Evolutionary conservation across 2,888 invertebrate species (phyloP), one percentile per base, ranked within the genome.

Genomic region (Dolichomitus sp.): DNA sequence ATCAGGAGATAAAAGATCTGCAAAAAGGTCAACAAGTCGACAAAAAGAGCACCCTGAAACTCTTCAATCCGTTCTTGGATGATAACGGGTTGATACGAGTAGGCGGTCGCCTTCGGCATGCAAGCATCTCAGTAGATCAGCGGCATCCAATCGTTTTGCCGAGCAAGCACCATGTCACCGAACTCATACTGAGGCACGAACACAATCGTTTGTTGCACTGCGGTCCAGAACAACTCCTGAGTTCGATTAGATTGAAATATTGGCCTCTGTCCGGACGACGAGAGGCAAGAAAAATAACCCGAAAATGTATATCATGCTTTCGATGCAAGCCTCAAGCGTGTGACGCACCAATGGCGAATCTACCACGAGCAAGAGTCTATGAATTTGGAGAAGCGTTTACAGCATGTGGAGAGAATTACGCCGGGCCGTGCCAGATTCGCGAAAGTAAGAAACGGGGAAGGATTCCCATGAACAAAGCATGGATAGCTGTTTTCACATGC

Each of bases 401-500:
- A 6, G 4, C 33, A 33, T 33, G 33, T 33, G 85, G 86, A 23
- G 74, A 82, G 9, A 87, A 87, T 54, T 87, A 83, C 52, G 79
- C 80, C 4, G 86, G 86, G 9, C 85, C 86, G 4, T 12, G 87
- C 17, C 80, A 84, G 17, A 73, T 92, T 33, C 33, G 33, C 4
- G 33, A 33, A 33, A 33, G 33, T 6, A 33, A 33, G 33, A 33
- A 4, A 33, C 4, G 33, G 6, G 33, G 33, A 33, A 33, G 45
- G n/a, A 48, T 86, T n/a, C 50, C 88, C 7, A 87, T 87, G 9
- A 73, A 88, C 37, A 91, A 92, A 68, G 85, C 86, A 9, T 91
- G 88, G 27, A 85, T 91, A 11, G 88, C 84, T 6, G 72, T 92
- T 5, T 92, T 91, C 77, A 87, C 88, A 1, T 93, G 92, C 14